Evolutionary conservation across 37 sponge, comb jelly and placozoan species (phyloP), one percentile per base, ranked within the genome.

Genomic region (Bolinopsis microptera): DNA sequence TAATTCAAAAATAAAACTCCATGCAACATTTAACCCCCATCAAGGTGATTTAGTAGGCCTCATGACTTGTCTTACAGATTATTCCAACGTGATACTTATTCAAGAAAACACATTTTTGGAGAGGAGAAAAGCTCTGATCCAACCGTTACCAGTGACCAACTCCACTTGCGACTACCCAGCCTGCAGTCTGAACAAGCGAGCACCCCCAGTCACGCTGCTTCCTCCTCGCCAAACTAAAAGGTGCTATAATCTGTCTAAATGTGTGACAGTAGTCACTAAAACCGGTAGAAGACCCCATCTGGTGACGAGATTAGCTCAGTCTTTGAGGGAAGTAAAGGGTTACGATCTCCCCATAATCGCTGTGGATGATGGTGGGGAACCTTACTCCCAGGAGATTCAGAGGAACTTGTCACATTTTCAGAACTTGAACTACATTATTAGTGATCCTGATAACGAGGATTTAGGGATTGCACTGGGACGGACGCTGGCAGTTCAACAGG

Each of bases 201-300:
- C 61, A 48, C 61, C 61, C 13, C 61, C 61, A 18, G 61, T 48
- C 13, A 48, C 5, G 13, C 5, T 48, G 9, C 61, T 5, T 5
- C 61, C 61, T 18, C 61, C 61, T 13, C 9, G 9, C 9, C 61
- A 77, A 34, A 24, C 27, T 9, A 30, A 25, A 30, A 31, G 37
- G 36, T 77, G 80, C 18, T 16, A 27, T 21, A 77, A 31, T 77
- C 2, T 35, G 9, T 33, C 80, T 9, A 36, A 77, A 34, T 77
- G 80, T 77, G 80, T 77, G 22, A 77, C 80, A 5, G 35, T 77
- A 9, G 80, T 77, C 21, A 77, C 80, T 34, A 77, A 77, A 18
- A 77, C 80, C 9, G 37, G 35, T 36, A 28, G 80, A 32, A 77
- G 80, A 77, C 80, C 35, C 33, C 80, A 35, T 35, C 35, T 77